Evolutionary conservation across 2,888 invertebrate genomes (phyloP), one percentile per base, ranked within the genome.

Genomic region (Spisula subtruncata): DNA sequence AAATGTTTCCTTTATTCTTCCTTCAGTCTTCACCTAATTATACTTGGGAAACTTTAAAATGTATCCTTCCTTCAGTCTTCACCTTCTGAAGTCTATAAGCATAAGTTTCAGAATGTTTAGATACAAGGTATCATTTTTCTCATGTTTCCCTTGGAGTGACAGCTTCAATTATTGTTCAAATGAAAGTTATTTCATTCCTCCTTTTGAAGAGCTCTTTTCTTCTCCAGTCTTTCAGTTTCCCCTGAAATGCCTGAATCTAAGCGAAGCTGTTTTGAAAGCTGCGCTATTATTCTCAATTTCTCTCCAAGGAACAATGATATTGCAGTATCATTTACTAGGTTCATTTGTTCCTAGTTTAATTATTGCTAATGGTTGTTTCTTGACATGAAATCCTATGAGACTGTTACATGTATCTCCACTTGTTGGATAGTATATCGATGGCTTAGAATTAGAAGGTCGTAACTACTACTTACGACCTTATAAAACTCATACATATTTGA

Each of bases 171-270:
- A 66, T 66, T 25, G 60, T 25, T 25, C 25, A 25, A 25, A 66
- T 66, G 60, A 66, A 66, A 25, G 60, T 25, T 66, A 25, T 66
- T 25, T 66, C 60, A 4, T 66, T 25, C 25, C 60, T 66, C 25
- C 60, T 66, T 66, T 66, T 66, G 60, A 66, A 66, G 60, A 66
- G 60, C 25, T 66, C 60, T 4, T 25, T 25, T 66, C 60, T 25
- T 25, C 60, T 66, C n/a, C 60, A 25, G n/a, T 66, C 25, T 66
- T 41, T 41, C 41, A 41, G 41, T 41, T 41, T 41, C 41, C 41
- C 41, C 41, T 41, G 41, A 41, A 41, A n/a, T n/a, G n/a, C n/a
- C n/a, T n/a, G n/a, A n/a, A n/a, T n/a, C n/a, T n/a, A n/a, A n/a
- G n/a, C n/a, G n/a, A n/a, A n/a, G n/a, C n/a, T n/a, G n/a, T n/a